Evolutionary conservation across 2,113 vertebrate species (phyloP).

Genomic region (Sakesphorus luctuosus): DNA sequence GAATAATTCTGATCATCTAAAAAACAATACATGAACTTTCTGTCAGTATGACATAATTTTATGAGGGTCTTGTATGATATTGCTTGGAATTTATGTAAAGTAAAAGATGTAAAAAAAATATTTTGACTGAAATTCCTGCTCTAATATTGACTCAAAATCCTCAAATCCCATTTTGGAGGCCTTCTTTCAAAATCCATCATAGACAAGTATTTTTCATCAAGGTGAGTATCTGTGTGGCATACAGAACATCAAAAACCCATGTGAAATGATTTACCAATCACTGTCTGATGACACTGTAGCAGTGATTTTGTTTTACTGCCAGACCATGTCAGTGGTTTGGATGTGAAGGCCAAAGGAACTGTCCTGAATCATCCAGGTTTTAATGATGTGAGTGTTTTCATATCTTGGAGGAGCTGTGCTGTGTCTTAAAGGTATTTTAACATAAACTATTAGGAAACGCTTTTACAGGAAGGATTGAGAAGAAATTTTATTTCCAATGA

Average conservation of each 20-base stretch:
- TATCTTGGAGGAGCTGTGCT: background rate
- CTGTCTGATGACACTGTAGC: background rate
- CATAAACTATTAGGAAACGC: background rate
- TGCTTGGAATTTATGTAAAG: background rate
- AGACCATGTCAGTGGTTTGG: background rate
- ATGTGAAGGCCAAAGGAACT: background rate
- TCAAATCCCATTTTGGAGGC: background rate
- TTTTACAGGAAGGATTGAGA: background rate
- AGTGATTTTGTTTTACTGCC: background rate
- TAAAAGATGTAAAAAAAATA: background rate
- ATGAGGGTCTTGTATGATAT: background rate
- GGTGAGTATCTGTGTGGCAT: background rate
- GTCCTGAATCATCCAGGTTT: background rate
- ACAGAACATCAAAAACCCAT: background rate
- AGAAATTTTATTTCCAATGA: background rate
- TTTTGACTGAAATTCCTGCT: background rate
- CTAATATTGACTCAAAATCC: background rate
- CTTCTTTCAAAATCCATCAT: background rate
- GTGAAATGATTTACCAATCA: background rate
- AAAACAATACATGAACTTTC: background rate
- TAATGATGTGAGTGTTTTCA: background rate
- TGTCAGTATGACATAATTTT: background rate
- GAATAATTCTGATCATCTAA: background rate
- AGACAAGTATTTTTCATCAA: background rate
- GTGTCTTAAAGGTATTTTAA: background rate